A percentile compares a stretch with the other conserved stretches of the same genome.
phyloP scores from a whole-genome alignment of 2,113 vertebrate species.

The Felis chaus region DNA sequence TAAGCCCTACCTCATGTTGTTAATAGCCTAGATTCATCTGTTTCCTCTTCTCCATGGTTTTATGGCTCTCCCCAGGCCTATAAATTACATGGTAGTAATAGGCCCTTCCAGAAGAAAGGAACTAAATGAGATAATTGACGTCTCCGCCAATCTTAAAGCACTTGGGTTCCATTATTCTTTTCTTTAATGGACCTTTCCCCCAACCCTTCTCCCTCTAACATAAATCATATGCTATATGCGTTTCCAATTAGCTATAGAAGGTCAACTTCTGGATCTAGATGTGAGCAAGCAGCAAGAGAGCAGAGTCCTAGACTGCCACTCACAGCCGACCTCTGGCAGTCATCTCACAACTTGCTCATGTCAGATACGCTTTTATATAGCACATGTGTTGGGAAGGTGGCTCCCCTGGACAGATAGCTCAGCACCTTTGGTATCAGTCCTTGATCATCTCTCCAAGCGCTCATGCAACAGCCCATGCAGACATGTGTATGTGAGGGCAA shows the following conservation, averaged over 20 bases:
- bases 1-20: conserved; percentile 30
- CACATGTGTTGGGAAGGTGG: too few relatives aligned
- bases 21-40: conserved; percentile 59
- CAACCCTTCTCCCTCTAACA: neutral
- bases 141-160: conserved; percentile 11
- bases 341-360: neutral
- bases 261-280: conserved; percentile 15
- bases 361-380: neutral
- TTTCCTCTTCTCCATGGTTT: conserved; percentile 64
- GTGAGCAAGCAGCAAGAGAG: neutral
- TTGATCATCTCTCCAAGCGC: neutral
- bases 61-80: conserved; percentile 61
- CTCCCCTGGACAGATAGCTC: neutral
- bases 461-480: too few relatives aligned
- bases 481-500: neutral
- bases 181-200: conserved; percentile 59
- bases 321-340: neutral
- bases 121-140: conserved; percentile 55
- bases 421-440: neutral
- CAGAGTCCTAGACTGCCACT: neutral
- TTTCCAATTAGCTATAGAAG: conserved; percentile 17
- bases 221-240: conserved; percentile 57
- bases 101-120: conserved; percentile 67
- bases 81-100: conserved; percentile 66
- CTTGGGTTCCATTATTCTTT: conserved; percentile 73